Evolutionary conservation across 2,888 invertebrate genomes (phyloP).

Genomic region (Capitulum mitella): DNA sequence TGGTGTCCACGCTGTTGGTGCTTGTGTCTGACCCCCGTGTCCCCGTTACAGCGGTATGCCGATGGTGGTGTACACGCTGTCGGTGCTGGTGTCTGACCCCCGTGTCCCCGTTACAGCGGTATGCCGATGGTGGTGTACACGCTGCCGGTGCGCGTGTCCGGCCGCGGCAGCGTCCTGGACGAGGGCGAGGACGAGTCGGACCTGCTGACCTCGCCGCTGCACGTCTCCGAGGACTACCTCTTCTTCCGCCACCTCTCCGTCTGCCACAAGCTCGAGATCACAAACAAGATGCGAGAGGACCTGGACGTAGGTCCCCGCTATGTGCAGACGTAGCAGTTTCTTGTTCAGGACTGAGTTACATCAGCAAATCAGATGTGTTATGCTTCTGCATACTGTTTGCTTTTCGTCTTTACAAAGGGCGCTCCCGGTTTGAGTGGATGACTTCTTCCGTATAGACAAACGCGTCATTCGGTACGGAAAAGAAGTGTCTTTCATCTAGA

Average conservation of each 20-base stretch:
- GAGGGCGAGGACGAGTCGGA: constrained; percentile 6
- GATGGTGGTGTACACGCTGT: not conserved
- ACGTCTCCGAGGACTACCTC: not conserved
- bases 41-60: not conserved
- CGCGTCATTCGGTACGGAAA: too few species aligned
- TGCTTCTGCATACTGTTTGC: too few species aligned
- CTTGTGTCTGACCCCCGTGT: not conserved
- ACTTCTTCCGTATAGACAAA: too few species aligned
- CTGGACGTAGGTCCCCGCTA: not conserved
- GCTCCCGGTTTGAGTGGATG: too few species aligned
- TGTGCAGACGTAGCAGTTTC: too few species aligned
- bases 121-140: constrained; percentile 19
- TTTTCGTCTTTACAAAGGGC: too few species aligned
- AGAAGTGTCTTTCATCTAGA: too few species aligned
- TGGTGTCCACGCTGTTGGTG: constrained; percentile 3
- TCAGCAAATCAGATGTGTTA: too few species aligned
- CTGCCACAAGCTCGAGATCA: constrained; percentile 11
- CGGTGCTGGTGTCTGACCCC: not conserved
- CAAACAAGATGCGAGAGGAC: not conserved
- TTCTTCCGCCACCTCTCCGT: constrained; percentile 11
- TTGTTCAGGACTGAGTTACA: too few species aligned
- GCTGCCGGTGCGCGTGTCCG: not conserved
- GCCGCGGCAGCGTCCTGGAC: constrained; percentile 17
- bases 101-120: not conserved
- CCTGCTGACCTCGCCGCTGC: constrained; percentile 7